These are phyloP conservation scores for Macaca mulatta DNA, from an alignment of 2,113 vertebrate species.

Conservation along the genomic window DNA sequence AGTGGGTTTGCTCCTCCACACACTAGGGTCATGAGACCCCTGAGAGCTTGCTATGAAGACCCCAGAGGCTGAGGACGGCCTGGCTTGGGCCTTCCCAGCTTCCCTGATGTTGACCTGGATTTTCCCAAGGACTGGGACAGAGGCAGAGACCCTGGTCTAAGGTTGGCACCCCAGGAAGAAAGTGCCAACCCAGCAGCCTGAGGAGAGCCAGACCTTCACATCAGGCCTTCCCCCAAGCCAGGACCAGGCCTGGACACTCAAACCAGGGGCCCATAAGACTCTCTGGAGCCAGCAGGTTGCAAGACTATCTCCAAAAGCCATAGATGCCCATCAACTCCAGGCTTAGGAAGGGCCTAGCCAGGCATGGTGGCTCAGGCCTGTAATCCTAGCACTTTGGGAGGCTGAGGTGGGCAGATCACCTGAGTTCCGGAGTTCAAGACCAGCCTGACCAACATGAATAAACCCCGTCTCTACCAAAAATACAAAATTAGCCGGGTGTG, in stretches of 20 bases:
- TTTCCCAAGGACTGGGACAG: background rate
- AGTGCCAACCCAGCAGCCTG: background rate
- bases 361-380: no score
- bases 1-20: background rate
- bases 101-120: background rate
- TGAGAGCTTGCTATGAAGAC: background rate
- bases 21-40: background rate
- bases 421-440: no score
- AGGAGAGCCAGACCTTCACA: background rate
- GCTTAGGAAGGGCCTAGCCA: background rate
- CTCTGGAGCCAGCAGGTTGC: background rate
- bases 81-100: background rate
- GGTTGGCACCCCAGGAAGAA: background rate
- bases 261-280: background rate
- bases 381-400: no score
- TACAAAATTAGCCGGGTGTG: no score
- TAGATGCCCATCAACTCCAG: background rate
- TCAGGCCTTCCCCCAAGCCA: background rate
- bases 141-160: background rate
- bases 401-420: no score
- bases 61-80: background rate
- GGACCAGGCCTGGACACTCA: background rate
- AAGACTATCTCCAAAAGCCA: background rate
- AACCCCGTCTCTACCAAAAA: no score
- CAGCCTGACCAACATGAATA: no score